These are phyloP conservation scores for Tachysurus fulvidraco DNA, from an alignment of 2,113 vertebrate species.

Conservation along the genomic window DNA sequence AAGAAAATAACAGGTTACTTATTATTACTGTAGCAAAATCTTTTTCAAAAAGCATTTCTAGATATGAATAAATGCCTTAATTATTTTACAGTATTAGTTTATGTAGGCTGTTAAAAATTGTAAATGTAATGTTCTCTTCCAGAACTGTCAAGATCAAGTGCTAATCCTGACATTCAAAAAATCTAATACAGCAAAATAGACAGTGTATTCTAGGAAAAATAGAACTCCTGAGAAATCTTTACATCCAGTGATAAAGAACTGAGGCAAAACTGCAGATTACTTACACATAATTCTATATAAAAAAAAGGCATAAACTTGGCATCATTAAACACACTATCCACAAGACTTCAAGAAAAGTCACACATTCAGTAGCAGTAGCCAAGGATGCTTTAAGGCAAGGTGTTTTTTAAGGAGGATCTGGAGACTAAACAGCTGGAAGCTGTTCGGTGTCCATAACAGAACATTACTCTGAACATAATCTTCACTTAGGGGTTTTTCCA, in stretches of 20 bases:
- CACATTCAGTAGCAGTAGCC: constrained; percentile 45
- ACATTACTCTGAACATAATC: neutral
- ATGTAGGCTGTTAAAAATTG: constrained; percentile 4
- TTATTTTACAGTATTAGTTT: constrained; percentile 38
- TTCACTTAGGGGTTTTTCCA: constrained; percentile 67
- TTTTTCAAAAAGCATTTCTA: neutral
- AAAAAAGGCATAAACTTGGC: constrained; percentile 54
- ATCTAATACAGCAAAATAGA: constrained; percentile 42
- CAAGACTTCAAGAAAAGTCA: constrained; percentile 25
- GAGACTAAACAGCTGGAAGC: neutral
- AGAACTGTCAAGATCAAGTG: constrained; percentile 30
- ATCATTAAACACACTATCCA: constrained; percentile 26
- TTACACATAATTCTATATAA: constrained; percentile 37
- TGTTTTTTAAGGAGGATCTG: constrained; percentile 3
- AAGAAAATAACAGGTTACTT: neutral
- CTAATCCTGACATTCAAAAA: constrained; percentile 15
- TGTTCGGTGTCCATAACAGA: constrained; percentile 28
- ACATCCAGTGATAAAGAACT: constrained; percentile 59
- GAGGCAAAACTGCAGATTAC: constrained; percentile 23
- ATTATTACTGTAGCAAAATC: neutral
- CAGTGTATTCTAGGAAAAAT: constrained; percentile 40
- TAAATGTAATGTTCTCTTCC: constrained; percentile 18
- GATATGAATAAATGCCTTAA: neutral
- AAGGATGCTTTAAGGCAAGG: constrained; percentile 18
- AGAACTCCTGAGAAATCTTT: constrained; percentile 63